Base-by-base conservation (phyloP, 1,140 invertebrate species). In the Heliconius himera region DNA sequence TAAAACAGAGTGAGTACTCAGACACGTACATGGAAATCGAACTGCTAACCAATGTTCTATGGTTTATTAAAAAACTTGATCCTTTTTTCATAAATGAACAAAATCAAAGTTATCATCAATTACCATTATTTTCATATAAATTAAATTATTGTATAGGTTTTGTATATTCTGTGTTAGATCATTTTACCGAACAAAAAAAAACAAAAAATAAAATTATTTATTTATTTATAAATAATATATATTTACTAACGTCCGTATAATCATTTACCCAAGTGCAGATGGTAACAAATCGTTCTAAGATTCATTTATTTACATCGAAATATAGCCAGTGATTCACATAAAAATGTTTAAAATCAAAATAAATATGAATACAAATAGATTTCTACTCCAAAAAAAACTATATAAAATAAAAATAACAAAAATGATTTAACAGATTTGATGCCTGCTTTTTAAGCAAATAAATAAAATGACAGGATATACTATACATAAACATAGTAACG, bases 161-260 rank as follows among this genome's bases (percentile, higher is more conserved):
- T 46, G 13, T 13, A 46, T 46, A 46, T 46, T 46, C 1, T 36
- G 6, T 36, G 5, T 36, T 36, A 36, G 33, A 51, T 51, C 18
- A 51, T 51, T 20, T 51, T 20, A 20, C 1, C 6, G 16, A 18
- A 51, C 18, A 76, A 74, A 74, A 70, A 29, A 66, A 82, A 77
- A 76, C 79, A 77, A 73, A 78, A 86, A 87, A 84, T 80, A 83
- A 86, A 84, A 88, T 78, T 74, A 79, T 51, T 78, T 74, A 77
- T 81, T 83, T 81, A 82, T 85, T 85, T 85, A 86, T 90, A 88
- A 90, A 86, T 90, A 91, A 90, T 91, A 92, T 93, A 90, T 91
- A 91, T 91, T 93, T 79, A 87, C 90, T 92, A 90, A 89, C 87
- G 78, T 88, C 84, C 88, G 89, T 89, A 88, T 84, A 89, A 88